A percentile compares a stretch with the other conserved stretches of the same genome.
phyloP scores from a whole-genome alignment of 2,888 invertebrate genomes.

The Lasioglossum pauxillum region DNA sequence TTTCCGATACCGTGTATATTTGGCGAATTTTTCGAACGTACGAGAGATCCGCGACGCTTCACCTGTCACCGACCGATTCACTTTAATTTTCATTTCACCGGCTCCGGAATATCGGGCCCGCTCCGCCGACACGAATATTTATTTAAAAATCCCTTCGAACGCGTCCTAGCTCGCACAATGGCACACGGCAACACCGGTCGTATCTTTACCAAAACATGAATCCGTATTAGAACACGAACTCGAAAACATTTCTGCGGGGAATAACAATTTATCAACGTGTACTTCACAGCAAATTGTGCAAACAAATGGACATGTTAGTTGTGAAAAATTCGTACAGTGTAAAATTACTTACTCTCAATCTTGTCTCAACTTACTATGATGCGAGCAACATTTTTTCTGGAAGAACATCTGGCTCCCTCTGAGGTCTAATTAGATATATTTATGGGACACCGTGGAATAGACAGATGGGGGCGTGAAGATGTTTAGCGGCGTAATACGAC shows the following conservation, averaged over 20 bases:
- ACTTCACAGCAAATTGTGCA: background rate
- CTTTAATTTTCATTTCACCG: conserved; percentile 3
- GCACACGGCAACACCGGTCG: background rate
- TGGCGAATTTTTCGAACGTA: background rate
- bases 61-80: background rate
- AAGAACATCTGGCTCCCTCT: background rate
- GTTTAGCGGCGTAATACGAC: conserved; percentile 38
- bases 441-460: conserved; percentile 39
- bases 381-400: background rate
- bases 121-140: background rate
- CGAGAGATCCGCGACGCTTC: background rate
- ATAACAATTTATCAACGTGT: background rate
- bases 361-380: background rate
- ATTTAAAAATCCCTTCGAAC: background rate
- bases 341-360: background rate
- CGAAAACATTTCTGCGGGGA: too few species aligned
- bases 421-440: conserved; percentile 58
- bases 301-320: background rate
- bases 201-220: background rate
- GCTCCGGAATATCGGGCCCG: background rate
- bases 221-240: background rate
- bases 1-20: background rate
- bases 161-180: background rate
- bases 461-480: conserved; percentile 32
- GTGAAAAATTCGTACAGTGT: background rate